Conservation (phyloP, 1,140 invertebrate genomes). For the Trichoplusia ni region DNA sequence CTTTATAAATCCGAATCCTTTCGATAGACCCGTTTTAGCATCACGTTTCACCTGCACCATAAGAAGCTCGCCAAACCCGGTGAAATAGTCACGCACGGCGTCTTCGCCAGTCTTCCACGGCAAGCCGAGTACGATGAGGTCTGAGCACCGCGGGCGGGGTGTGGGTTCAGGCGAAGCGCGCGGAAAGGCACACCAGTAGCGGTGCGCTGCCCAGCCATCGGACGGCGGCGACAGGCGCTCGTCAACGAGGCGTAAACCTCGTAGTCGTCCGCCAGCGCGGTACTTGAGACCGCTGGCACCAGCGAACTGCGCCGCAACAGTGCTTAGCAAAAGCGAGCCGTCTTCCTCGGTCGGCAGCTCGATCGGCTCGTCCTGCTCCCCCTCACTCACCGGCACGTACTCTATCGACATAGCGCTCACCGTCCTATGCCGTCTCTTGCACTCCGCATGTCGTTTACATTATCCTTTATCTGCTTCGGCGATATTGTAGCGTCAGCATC, state of each 20-base stretch:
- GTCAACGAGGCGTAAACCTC: constrained; percentile 91
- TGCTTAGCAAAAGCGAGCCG: constrained; percentile 90
- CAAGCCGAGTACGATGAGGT: constrained; percentile 91
- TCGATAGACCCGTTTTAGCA: constrained; percentile 88
- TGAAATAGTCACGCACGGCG: constrained; percentile 87
- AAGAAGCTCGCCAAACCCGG: constrained; percentile 88
- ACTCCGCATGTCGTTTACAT: constrained; percentile 66
- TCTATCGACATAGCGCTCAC: constrained; percentile 76
- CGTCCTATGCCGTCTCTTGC: constrained; percentile 46
- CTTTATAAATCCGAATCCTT: constrained; percentile 93
- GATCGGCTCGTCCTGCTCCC: constrained; percentile 93
- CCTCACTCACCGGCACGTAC: constrained; percentile 88
- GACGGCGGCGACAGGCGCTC: constrained; percentile 84
- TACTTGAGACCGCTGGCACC: constrained; percentile 95
- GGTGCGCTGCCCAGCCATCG: constrained; percentile 73
- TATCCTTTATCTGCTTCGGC: constrained; percentile 40
- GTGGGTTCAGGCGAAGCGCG: constrained; percentile 75
- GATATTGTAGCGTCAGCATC: constrained; percentile 8
- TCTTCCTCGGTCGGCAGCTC: constrained; percentile 94
- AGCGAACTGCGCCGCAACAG: constrained; percentile 92
- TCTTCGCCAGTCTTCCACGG: constrained; percentile 91
- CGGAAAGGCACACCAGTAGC: constrained; percentile 78
- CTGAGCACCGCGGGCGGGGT: constrained; percentile 90
- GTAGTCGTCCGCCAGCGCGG: constrained; percentile 88
- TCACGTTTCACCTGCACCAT: constrained; percentile 90